Conservation (phyloP, 30 jellyfish, hydroid and myxozoan genomes). For the Phacellophora camtschatica region DNA sequence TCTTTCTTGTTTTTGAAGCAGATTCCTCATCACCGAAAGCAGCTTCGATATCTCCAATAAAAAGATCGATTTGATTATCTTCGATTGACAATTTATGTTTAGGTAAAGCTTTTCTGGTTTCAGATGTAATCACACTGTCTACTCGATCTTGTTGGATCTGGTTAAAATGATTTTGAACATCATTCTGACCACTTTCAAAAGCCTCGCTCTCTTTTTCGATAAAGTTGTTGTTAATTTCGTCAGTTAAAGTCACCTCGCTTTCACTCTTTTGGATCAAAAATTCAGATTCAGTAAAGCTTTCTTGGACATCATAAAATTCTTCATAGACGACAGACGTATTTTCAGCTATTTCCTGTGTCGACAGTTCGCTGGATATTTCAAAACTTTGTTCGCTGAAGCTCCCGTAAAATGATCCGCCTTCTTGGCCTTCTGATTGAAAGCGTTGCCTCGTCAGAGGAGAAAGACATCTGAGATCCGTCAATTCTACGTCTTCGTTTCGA, state of each 20-base stretch:
- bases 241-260: slow-evolving; percentile 55
- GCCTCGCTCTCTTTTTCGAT: slow-evolving; percentile 28
- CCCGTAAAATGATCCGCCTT: background rate
- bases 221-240: background rate
- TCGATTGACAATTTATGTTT: too few relatives aligned
- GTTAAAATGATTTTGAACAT: too few relatives aligned
- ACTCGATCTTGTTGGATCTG: too few relatives aligned
- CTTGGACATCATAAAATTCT: slow-evolving; percentile 7
- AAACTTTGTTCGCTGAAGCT: background rate
- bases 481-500: slow-evolving; percentile 24
- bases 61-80: too few relatives aligned
- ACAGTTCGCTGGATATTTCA: too few relatives aligned
- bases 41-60: too few relatives aligned
- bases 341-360: too few relatives aligned
- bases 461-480: slow-evolving; percentile 17
- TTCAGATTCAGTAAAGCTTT: slow-evolving; percentile 8
- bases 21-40: too few relatives aligned
- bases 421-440: background rate
- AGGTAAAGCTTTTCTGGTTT: background rate
- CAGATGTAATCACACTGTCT: background rate
- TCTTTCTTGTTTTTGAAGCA: background rate
- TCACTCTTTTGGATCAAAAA: background rate
- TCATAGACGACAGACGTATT: background rate
- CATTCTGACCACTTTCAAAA: background rate
- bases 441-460: background rate